Conservation (phyloP, 2,113 vertebrate genomes). For the Dipodomys stephensi region DNA sequence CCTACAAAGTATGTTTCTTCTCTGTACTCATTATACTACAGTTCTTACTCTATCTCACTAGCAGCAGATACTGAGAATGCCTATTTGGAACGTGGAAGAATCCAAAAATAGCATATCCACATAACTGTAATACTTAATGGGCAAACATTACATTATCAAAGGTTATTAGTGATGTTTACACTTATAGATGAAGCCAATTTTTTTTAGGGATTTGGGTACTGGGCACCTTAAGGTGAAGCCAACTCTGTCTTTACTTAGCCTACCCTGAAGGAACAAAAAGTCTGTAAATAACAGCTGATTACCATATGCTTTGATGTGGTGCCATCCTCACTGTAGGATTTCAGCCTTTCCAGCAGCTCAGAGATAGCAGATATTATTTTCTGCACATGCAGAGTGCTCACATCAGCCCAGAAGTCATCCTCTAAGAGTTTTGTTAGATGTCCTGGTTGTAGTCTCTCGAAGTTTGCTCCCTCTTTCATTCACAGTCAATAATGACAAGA, state of each 20-base stretch:
- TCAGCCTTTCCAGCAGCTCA: conserved; percentile 89
- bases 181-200: neutral
- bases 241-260: neutral
- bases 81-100: neutral
- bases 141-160: neutral
- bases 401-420: conserved; percentile 90
- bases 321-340: conserved; percentile 89
- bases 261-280: neutral
- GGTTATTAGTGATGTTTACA: neutral
- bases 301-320: conserved; percentile 89
- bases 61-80: neutral
- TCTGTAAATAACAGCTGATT: conserved; percentile 30
- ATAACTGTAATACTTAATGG: neutral
- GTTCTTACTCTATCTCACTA: neutral
- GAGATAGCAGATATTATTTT: conserved; percentile 86
- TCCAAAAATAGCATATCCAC: neutral
- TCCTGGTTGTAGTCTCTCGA: conserved; percentile 90
- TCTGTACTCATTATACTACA: neutral
- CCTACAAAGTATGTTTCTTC: neutral
- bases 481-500: conserved; percentile 20
- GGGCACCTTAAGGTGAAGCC: neutral
- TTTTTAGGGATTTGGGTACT: neutral
- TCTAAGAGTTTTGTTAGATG: conserved; percentile 93
- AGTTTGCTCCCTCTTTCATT: conserved; percentile 80
- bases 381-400: conserved; percentile 89